A percentile compares a stretch with the other conserved stretches of the same genome.
These are phyloP conservation scores for Trichomalopsis sarcophagae DNA, from an alignment of 1,140 invertebrate genomes.

Conservation along the genomic window DNA sequence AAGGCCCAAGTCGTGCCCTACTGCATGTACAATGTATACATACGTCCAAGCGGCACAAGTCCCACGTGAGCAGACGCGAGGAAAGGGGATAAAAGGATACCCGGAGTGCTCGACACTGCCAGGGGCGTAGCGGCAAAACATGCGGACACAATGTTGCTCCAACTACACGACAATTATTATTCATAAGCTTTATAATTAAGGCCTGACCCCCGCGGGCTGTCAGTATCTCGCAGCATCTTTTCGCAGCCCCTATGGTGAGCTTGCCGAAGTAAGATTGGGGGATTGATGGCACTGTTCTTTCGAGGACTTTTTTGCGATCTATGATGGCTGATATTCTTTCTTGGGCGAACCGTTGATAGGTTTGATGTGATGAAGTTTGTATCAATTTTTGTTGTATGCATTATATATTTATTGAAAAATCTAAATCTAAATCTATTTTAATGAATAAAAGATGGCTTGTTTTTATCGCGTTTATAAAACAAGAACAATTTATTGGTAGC, in stretches of 20 bases:
- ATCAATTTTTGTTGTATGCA: no score
- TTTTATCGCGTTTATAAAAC: no score
- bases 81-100: slow-evolving; percentile 46
- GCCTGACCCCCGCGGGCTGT: slow-evolving; percentile 59
- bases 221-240: slow-evolving; percentile 42
- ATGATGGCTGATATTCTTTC: not conserved
- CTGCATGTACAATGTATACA: not conserved
- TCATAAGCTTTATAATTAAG: slow-evolving; percentile 72
- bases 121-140: slow-evolving; percentile 69
- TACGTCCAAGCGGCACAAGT: not conserved
- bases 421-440: no score
- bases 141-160: slow-evolving; percentile 69
- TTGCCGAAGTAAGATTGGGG: not conserved
- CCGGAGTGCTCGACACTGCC: slow-evolving; percentile 64
- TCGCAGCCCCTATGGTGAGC: slow-evolving; percentile 31
- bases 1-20: not conserved
- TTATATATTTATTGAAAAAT: no score
- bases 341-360: no score
- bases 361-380: no score
- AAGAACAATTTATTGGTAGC: no score
- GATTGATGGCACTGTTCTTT: not conserved
- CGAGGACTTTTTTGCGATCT: not conserved
- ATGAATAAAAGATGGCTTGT: no score
- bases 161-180: slow-evolving; percentile 73
- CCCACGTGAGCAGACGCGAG: not conserved